Evolutionary conservation across 2,113 vertebrate genomes (phyloP).

Genomic region (Prolemur simus): DNA sequence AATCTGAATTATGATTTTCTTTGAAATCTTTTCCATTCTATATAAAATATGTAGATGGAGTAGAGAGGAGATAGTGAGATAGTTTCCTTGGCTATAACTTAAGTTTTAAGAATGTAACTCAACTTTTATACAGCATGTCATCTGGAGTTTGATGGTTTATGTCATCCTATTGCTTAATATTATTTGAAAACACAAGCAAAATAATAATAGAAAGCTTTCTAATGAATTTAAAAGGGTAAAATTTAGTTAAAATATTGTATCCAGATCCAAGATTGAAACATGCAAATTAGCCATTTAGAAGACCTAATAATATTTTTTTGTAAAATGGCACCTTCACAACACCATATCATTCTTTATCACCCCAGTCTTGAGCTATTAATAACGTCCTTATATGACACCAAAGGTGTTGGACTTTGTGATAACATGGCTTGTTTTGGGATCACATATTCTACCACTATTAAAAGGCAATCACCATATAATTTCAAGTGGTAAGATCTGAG

Average conservation of each 20-base stretch:
- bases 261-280: slow-evolving; percentile 69
- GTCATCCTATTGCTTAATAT: slow-evolving; percentile 38
- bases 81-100: background rate
- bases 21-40: background rate
- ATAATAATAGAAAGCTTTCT: background rate
- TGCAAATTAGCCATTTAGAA: slow-evolving; percentile 75
- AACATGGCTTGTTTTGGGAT: background rate
- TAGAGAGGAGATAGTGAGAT: background rate
- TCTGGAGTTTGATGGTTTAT: slow-evolving; percentile 58
- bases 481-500: background rate
- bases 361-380: background rate
- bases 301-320: slow-evolving; percentile 62
- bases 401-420: background rate
- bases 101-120: slow-evolving; percentile 37
- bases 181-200: slow-evolving; percentile 59
- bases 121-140: slow-evolving; percentile 10
- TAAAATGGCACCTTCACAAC: slow-evolving; percentile 30
- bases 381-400: background rate
- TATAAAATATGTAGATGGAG: background rate
- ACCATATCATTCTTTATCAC: background rate
- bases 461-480: background rate
- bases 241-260: slow-evolving; percentile 58
- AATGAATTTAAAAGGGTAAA: slow-evolving; percentile 63
- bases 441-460: background rate
- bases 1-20: background rate